These are phyloP conservation scores for Lithophane leautieri DNA, from an alignment of 2,888 invertebrate genomes.

Conservation along the genomic window DNA sequence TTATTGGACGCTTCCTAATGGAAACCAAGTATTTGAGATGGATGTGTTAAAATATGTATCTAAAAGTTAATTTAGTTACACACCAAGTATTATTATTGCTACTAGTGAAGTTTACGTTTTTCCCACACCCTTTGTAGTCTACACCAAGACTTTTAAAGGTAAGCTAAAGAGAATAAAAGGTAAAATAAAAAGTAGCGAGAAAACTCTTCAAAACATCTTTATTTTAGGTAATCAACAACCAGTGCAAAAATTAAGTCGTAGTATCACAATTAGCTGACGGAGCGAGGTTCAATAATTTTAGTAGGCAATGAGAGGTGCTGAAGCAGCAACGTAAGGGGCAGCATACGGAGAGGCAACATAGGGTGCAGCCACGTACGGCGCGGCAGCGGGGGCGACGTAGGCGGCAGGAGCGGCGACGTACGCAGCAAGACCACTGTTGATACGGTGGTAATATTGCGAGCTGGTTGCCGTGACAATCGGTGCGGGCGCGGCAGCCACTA, in stretches of 20 bases:
- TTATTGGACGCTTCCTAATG: conserved; percentile 6
- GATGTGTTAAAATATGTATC: not conserved
- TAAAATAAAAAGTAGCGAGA: conserved; percentile 16
- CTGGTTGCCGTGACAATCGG: conserved; percentile 92
- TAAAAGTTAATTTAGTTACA: not conserved
- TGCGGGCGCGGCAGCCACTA: conserved; percentile 83
- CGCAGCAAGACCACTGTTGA: conserved; percentile 89
- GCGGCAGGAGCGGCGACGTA: conserved; percentile 85
- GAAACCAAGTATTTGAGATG: not conserved
- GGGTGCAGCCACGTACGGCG: conserved; percentile 73
- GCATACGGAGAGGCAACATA: conserved; percentile 68
- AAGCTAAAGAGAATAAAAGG: not conserved
- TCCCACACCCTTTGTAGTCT: not conserved
- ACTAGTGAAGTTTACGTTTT: not conserved
- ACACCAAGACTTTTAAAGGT: not conserved
- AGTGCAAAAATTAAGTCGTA: conserved; percentile 67
- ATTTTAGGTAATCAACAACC: conserved; percentile 37
- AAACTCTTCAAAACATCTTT: conserved; percentile 52
- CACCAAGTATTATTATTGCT: no score
- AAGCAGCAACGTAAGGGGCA: conserved; percentile 65
- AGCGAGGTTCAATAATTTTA: conserved; percentile 60
- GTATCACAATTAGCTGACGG: conserved; percentile 70
- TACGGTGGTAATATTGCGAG: conserved; percentile 92
- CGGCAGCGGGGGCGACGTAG: conserved; percentile 77
- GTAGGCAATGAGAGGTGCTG: conserved; percentile 71